Evolutionary conservation across 2,888 invertebrate species (phyloP), one percentile per base, ranked within the genome.

Genomic region (Diarsia brunnea): DNA sequence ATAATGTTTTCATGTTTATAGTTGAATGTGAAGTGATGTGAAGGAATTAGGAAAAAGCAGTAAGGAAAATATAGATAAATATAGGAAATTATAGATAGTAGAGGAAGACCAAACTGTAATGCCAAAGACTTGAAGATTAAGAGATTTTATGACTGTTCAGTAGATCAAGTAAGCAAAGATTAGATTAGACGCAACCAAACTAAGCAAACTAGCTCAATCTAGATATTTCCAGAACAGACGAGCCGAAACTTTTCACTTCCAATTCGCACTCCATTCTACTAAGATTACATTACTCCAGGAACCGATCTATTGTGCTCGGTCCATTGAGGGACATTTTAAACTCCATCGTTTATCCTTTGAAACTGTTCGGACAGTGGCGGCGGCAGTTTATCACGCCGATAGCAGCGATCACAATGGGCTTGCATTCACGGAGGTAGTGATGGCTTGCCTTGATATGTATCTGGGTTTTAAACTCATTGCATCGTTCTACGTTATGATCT

Each of bases 321-420:
- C 89, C 86, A 84, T 84, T 79, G 90, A 92, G 91, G 91, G 92
- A 93, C 92, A 90, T 92, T 95, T 95, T 94, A 95, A 95, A 95
- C 88, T 93, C 89, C 82, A 92, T 92, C 93, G 89, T 86, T 91
- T 91, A 91, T 92, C 93, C 90, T 91, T 94, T 93, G 87, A 92
- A 93, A 92, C 88, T 92, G 89, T 91, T 91, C 90, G 95, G 95
- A 95, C 94, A 94, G 92, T 92, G 87, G 87, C 87, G 87, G 89
- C 84, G 87, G 91, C 85, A 91, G 88, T 95, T 93, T 94, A 94
- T 94, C 94, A 95, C 88, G 79, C 76, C 92, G 93, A 93, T 94
- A 93, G 88, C 77, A 78, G 43, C 86, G 78, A 88, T 87, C 89
- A 89, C 90, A 91, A 91, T 86, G 81, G 76, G 79, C 81, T 78